phyloP scores from a whole-genome alignment of 1,140 invertebrate species.

The Campoletis sonorensis region DNA sequence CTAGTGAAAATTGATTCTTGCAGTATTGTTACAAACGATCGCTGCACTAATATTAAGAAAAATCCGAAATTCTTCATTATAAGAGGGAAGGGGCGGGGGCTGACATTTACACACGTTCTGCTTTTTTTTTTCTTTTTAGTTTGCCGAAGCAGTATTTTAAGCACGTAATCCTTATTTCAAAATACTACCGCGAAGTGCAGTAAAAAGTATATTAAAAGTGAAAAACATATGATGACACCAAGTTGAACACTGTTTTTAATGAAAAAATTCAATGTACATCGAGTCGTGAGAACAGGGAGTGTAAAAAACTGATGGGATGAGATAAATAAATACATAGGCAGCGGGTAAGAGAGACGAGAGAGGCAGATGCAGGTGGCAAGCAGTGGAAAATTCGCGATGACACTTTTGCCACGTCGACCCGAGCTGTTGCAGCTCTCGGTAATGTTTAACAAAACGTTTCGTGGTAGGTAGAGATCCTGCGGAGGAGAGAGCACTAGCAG shows the following conservation, averaged over 20 bases:
- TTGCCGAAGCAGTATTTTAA: too few relatives aligned
- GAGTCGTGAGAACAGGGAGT: background rate
- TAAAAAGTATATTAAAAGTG: background rate
- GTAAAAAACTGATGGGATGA: background rate
- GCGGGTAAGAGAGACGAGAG: background rate
- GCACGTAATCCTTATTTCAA: too few relatives aligned
- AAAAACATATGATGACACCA: background rate
- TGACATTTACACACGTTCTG: too few relatives aligned
- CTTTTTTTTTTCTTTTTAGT: too few relatives aligned
- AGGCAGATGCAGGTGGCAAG: background rate
- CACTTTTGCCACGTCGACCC: slow-evolving; percentile 12
- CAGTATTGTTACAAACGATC: too few relatives aligned
- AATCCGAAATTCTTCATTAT: too few relatives aligned
- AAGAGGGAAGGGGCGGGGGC: too few relatives aligned
- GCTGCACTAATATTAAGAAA: too few relatives aligned
- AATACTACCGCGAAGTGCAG: too few relatives aligned
- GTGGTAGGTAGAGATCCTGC: slow-evolving; percentile 7
- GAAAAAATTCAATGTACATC: background rate
- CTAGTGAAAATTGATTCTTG: background rate
- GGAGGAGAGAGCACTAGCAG: background rate
- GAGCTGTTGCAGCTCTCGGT: slow-evolving; percentile 49
- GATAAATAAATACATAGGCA: background rate
- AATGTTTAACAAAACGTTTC: slow-evolving; percentile 66
- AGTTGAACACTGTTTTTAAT: background rate
- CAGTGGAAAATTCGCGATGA: slow-evolving; percentile 6